phyloP scores from a whole-genome alignment of 2,888 invertebrate genomes.

The Sinotaia quadrata region DNA sequence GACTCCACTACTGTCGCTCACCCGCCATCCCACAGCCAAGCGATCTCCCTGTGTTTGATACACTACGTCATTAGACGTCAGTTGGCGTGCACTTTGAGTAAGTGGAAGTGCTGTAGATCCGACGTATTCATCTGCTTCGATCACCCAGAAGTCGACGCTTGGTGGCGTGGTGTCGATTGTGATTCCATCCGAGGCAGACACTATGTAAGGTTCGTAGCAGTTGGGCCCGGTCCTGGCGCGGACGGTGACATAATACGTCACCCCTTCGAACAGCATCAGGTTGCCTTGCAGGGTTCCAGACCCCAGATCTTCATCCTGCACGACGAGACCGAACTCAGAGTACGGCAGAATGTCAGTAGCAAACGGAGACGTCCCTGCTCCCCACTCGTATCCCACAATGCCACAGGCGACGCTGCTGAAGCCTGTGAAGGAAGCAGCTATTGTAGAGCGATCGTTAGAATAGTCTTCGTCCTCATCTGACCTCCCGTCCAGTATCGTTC shows the following conservation, averaged over 20 bases:
- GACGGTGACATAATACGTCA: conserved; percentile 46
- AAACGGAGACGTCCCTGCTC: conserved; percentile 48
- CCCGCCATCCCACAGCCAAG: not conserved
- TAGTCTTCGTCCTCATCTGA: conserved; percentile 27
- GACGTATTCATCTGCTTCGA: not conserved
- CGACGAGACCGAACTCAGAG: conserved; percentile 49
- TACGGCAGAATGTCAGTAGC: conserved; percentile 49
- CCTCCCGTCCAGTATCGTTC: not conserved
- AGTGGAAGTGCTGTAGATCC: not conserved
- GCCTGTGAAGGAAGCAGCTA: conserved; percentile 51
- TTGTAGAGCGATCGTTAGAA: conserved; percentile 44
- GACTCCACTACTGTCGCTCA: conserved; percentile 1
- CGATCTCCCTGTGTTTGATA: conserved; percentile 13
- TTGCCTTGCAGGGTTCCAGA: conserved; percentile 51
- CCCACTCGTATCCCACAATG: conserved; percentile 55
- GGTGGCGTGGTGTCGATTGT: conserved; percentile 44
- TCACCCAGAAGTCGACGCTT: conserved; percentile 5
- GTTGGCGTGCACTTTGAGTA: not conserved
- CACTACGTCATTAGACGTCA: conserved; percentile 10
- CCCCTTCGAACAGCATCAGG: conserved; percentile 43
- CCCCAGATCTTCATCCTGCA: conserved; percentile 39
- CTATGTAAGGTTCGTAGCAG: conserved; percentile 48
- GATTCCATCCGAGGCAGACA: conserved; percentile 52
- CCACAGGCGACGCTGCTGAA: conserved; percentile 55
- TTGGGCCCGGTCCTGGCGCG: conserved; percentile 48